Conservation (phyloP, 2,113 vertebrate species). For the Leptobrachium leishanense region DNA sequence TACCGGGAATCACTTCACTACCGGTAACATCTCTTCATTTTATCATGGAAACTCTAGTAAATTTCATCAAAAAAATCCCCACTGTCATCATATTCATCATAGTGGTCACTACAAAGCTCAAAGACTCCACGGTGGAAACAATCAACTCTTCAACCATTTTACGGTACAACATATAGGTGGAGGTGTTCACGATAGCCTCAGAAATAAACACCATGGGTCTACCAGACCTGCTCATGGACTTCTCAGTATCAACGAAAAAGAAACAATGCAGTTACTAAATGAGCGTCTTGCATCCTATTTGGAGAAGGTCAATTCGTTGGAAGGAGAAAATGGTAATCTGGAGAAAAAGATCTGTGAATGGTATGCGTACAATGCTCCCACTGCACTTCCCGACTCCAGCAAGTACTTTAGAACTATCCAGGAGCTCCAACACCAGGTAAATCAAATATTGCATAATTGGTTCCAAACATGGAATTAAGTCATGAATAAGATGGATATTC, state of each 20-base stretch:
- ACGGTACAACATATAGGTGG: not conserved
- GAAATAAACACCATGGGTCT: slow-evolving; percentile 2
- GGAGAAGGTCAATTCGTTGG: slow-evolving; percentile 56
- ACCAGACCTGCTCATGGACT: not conserved
- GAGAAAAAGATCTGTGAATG: slow-evolving; percentile 52
- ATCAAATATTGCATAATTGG: not conserved
- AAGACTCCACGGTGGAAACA: slow-evolving; percentile 73
- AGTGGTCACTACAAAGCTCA: slow-evolving; percentile 67
- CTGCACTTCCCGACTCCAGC: slow-evolving; percentile 49
- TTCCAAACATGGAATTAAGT: not conserved
- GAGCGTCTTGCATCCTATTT: slow-evolving; percentile 71
- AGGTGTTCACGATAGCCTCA: not conserved
- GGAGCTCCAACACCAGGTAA: slow-evolving; percentile 60
- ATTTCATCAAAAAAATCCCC: not conserved
- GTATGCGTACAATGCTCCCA: slow-evolving; percentile 31
- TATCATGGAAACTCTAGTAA: not conserved
- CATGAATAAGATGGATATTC: not conserved
- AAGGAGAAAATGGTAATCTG: slow-evolving; percentile 34
- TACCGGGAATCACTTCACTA: not conserved
- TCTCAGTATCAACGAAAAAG: slow-evolving; percentile 46
- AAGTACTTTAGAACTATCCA: slow-evolving; percentile 51
- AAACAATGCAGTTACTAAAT: slow-evolving; percentile 62
- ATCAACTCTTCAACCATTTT: not conserved
- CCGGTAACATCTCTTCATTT: slow-evolving; percentile 3
- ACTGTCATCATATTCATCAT: not conserved